Conservation (phyloP, 2,888 invertebrate species). For the Apantesis nais region DNA sequence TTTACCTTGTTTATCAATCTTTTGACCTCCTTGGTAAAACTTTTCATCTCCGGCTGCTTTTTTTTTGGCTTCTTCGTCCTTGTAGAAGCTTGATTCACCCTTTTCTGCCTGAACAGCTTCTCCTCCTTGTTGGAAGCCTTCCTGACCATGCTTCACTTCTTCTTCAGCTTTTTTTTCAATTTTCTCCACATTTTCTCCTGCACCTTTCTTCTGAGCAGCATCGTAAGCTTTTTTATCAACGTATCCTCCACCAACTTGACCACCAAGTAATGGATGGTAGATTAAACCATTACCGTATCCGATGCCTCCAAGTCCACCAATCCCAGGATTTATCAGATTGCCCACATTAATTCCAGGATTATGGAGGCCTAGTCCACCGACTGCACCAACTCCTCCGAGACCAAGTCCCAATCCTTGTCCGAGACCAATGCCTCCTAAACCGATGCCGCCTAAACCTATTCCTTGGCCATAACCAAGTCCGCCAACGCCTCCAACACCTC, state of each 20-base stretch:
- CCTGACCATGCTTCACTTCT: conserved; percentile 83
- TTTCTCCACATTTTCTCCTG: conserved; percentile 84
- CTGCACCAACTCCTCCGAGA: conserved; percentile 52
- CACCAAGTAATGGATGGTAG: conserved; percentile 72
- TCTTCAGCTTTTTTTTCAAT: conserved; percentile 84
- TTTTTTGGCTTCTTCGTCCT: conserved; percentile 85
- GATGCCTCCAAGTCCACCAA: conserved; percentile 66
- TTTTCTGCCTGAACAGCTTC: conserved; percentile 85
- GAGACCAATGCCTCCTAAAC: conserved; percentile 52
- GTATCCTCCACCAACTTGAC: conserved; percentile 78
- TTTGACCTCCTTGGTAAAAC: conserved; percentile 85
- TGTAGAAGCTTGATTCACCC: conserved; percentile 81
- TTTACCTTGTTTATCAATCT: conserved; percentile 85
- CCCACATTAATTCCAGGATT: conserved; percentile 58
- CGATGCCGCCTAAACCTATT: conserved; percentile 52
- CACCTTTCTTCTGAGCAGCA: conserved; percentile 84
- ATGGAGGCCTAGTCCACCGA: conserved; percentile 53
- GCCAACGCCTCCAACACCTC: conserved; percentile 32
- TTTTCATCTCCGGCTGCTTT: conserved; percentile 87
- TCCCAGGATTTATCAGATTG: conserved; percentile 62
- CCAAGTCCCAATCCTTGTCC: conserved; percentile 54
- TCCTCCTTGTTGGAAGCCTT: conserved; percentile 84
- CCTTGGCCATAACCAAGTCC: conserved; percentile 43
- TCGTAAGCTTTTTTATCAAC: conserved; percentile 85
- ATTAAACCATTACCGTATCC: conserved; percentile 67